Evolutionary conservation across 2,113 vertebrate species (phyloP), one percentile per base, ranked within the genome.

Genomic region (Orycteropus afer): DNA sequence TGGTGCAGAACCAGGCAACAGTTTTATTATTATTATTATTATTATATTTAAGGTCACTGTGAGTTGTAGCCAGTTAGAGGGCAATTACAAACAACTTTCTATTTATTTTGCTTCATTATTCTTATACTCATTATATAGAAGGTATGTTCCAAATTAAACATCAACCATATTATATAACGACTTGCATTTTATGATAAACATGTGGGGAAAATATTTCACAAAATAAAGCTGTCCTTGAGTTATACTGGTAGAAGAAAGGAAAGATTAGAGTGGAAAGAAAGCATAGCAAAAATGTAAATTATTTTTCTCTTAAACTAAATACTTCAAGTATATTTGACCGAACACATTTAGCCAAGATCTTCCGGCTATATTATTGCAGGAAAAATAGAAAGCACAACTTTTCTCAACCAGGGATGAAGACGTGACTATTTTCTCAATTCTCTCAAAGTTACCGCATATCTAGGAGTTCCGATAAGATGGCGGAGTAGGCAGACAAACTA

Each of bases 171-270:
- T n/a, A n/a, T n/a, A n/a, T n/a, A n/a, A n/a, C n/a, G n/a, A n/a
- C n/a, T n/a, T n/a, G n/a, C n/a, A n/a, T 0, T 0, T 9, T 34
- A 2, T 27, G 61, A 29, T 17, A 53, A 51, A n/a, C n/a, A 29
- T 12, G 3, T 1, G 9, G n/a, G 49, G 18, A 3, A 4, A 9
- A 20, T 32, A 17, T 6, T 20, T 47, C 89, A 53, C 83, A 15
- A 49, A 10, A 22, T 10, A 27, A 11, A 27, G 29, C 49, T 40
- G 0, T 47, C 59, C 45, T n/a, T 23, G 67, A 77, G 18, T 34
- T 67, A 14, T 18, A 59, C 22, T 15, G 25, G 9, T 7, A 11
- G 71, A 29, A 18, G 22, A 7, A 91, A 57, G 45, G 40, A n/a
- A n/a, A n/a, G n/a, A n/a, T 76, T 67, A 34, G 8, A 25, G 59